A percentile compares a stretch with the other conserved stretches of the same genome.
Evolutionary conservation across 2,888 invertebrate species (phyloP).

Genomic region (Troides oblongomaculatus): DNA sequence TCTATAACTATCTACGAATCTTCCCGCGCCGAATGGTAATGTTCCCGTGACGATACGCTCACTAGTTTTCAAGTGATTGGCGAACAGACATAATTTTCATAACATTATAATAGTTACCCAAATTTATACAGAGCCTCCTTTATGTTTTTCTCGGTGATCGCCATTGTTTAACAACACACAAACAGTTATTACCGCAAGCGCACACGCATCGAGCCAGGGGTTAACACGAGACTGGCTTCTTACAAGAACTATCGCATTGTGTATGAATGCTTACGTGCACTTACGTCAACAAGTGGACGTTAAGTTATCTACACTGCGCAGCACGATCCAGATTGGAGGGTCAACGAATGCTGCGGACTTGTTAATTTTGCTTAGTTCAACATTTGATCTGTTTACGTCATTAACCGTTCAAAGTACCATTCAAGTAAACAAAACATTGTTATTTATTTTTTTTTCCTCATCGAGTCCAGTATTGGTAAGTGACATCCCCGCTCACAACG

Average conservation of each 20-base stretch:
- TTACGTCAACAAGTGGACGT: constrained; percentile 18
- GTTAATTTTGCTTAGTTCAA: neutral
- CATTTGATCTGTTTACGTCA: neutral
- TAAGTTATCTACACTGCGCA: constrained; percentile 24
- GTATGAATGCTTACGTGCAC: constrained; percentile 2
- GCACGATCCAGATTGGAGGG: constrained; percentile 22
- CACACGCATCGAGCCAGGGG: neutral
- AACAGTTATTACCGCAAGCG: constrained; percentile 2
- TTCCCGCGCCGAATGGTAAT: too few relatives aligned
- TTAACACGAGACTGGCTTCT: constrained; percentile 7
- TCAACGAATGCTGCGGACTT: constrained; percentile 21
- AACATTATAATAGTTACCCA: constrained; percentile 6
- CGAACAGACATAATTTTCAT: neutral
- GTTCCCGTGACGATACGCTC: too few relatives aligned
- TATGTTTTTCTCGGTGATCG: constrained; percentile 6
- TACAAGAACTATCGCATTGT: neutral
- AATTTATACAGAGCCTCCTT: constrained; percentile 3
- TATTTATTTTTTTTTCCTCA: too few relatives aligned
- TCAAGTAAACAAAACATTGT: neutral
- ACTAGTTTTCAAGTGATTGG: too few relatives aligned
- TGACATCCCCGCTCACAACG: too few relatives aligned
- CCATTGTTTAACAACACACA: constrained; percentile 5
- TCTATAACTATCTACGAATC: too few relatives aligned
- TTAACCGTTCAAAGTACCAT: neutral
- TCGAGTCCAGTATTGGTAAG: too few relatives aligned